Evolutionary conservation across 2,888 invertebrate species (phyloP).

Genomic region (Noctua pronuba): DNA sequence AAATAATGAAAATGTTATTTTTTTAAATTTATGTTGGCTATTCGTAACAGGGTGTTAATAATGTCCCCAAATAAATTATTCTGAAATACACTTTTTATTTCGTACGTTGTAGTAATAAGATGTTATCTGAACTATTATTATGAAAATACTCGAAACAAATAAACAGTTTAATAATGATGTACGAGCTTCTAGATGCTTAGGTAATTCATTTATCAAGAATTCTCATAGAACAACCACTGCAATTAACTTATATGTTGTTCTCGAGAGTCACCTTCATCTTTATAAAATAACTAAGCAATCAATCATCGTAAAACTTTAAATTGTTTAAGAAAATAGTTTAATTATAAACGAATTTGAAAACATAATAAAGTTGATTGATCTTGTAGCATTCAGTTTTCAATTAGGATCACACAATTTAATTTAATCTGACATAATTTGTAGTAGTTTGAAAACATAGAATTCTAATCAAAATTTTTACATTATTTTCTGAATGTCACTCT

Average conservation of each 20-base stretch:
- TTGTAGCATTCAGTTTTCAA: neutral
- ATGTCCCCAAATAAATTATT: neutral
- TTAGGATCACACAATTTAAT: neutral
- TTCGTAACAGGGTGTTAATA: no score
- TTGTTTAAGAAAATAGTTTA: conserved; percentile 15
- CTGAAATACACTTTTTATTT: neutral
- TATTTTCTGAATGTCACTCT: neutral
- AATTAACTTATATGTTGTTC: neutral
- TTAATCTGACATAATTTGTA: neutral
- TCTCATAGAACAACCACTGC: neutral
- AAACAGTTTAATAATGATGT: conserved; percentile 11
- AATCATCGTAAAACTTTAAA: conserved; percentile 11
- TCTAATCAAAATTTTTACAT: neutral
- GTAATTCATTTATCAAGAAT: conserved; percentile 11
- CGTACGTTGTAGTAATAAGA: neutral
- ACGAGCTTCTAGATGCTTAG: neutral
- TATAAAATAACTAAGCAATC: conserved; percentile 1
- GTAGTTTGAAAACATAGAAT: neutral
- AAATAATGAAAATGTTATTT: no score
- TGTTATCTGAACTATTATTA: neutral
- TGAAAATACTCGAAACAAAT: conserved; percentile 11
- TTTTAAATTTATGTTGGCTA: no score
- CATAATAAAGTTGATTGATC: neutral
- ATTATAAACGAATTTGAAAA: neutral
- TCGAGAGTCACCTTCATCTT: neutral